These are phyloP conservation scores for Deroptyus accipitrinus DNA, from an alignment of 2,113 vertebrate genomes.

Conservation along the genomic window DNA sequence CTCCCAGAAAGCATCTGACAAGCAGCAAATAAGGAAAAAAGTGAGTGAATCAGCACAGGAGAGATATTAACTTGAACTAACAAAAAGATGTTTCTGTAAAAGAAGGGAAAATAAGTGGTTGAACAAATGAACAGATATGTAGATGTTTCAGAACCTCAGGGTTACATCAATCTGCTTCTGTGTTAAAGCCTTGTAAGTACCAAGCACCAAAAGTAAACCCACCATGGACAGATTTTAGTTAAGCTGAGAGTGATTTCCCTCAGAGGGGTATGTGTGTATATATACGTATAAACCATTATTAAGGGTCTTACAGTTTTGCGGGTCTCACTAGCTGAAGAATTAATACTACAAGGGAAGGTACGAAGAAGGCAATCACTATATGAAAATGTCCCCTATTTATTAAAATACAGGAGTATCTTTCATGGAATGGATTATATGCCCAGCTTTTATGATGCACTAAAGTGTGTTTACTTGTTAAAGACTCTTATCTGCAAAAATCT, in stretches of 20 bases:
- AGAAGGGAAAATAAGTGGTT: background rate
- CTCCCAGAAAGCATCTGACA: constrained; percentile 11
- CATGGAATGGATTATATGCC: background rate
- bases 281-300: background rate
- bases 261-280: background rate
- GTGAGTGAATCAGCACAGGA: background rate
- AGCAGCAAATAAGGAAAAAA: background rate
- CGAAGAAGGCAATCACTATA: background rate
- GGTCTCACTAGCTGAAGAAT: constrained; percentile 19
- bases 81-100: constrained; percentile 26
- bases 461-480: background rate
- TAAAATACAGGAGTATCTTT: background rate
- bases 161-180: background rate
- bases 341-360: background rate
- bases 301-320: background rate
- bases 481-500: background rate
- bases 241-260: background rate
- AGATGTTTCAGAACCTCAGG: background rate
- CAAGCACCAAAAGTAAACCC: background rate
- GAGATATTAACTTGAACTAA: background rate
- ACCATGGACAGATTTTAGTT: background rate
- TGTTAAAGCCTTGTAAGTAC: background rate
- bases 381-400: background rate
- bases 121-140: background rate
- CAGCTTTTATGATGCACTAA: background rate